Evolutionary conservation across 1,140 invertebrate genomes (phyloP), one percentile per base, ranked within the genome.

Genomic region (Bemisia tabaci): DNA sequence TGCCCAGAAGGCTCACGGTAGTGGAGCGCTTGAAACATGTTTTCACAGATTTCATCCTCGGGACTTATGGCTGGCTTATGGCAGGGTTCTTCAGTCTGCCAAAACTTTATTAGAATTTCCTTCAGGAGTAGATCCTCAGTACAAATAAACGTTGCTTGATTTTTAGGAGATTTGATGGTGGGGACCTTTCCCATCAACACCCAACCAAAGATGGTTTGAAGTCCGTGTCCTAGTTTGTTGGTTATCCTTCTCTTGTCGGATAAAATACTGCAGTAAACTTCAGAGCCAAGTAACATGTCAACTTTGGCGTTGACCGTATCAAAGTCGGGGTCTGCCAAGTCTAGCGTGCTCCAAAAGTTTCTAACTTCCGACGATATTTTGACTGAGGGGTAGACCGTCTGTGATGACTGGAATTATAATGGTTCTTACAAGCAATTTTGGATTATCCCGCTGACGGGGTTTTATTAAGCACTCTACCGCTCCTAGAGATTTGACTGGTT

Each of bases 151-250:
- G n/a, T n/a, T n/a, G n/a, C n/a, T n/a, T n/a, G n/a, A n/a, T n/a
- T n/a, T n/a, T n/a, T n/a, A 21, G 11, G 17, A 22, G 21, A 22
- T 5, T 21, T 12, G 22, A 24, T 5, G 26, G 26, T 25, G 23
- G 27, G 17, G 12, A 63, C 62, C 9, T 62, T 48, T 25, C 66
- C 66, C 33, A 59, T 67, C 9, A 67, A 22, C 17, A 63, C 22
- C 66, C 66, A 67, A 9, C 66, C 66, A 25, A 67, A 64, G 1
- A 27, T 48, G 21, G 61, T 67, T n/a, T n/a, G n/a, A n/a, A n/a
- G n/a, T n/a, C n/a, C n/a, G n/a, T n/a, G n/a, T n/a, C n/a, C n/a
- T n/a, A n/a, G n/a, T n/a, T n/a, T n/a, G n/a, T n/a, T n/a, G n/a
- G n/a, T n/a, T n/a, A n/a, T n/a, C n/a, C n/a, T n/a, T n/a, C n/a